These are phyloP conservation scores for Andrena chrysosceles DNA, from an alignment of 2,888 invertebrate species.

Conservation along the genomic window DNA sequence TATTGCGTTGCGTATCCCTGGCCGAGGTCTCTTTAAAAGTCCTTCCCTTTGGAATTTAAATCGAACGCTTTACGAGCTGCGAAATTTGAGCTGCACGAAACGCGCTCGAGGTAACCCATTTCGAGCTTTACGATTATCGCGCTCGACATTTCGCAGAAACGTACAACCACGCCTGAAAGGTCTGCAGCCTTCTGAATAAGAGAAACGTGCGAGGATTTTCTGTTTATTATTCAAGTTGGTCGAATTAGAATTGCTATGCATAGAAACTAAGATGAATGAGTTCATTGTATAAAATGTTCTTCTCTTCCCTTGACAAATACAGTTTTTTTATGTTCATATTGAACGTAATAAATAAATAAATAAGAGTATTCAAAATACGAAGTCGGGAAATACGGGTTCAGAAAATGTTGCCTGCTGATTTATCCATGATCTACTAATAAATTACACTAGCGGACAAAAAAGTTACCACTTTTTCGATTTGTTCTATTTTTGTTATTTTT, in stretches of 20 bases:
- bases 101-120: constrained; percentile 25
- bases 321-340: too few species aligned
- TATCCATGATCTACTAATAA: too few species aligned
- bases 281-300: neutral
- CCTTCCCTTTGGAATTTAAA: constrained; percentile 52
- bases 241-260: neutral
- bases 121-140: constrained; percentile 54
- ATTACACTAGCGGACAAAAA: too few species aligned
- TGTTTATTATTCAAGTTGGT: constrained; percentile 2
- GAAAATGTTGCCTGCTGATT: too few species aligned
- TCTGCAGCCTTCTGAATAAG: constrained; percentile 36
- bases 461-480: too few species aligned
- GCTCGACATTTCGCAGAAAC: constrained; percentile 36
- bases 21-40: constrained; percentile 34
- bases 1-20: constrained; percentile 14
- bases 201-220: constrained; percentile 16
- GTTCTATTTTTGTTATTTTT: too few species aligned
- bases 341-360: too few species aligned
- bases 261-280: neutral
- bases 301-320: neutral
- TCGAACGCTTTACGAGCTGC: constrained; percentile 58
- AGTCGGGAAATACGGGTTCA: too few species aligned
- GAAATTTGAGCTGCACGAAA: constrained; percentile 57
- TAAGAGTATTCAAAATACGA: too few species aligned
- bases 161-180: constrained; percentile 18